These are phyloP conservation scores for Enteromius paludinosus DNA, from an alignment of 2,797 vertebrate genomes.

Conservation along the genomic window DNA sequence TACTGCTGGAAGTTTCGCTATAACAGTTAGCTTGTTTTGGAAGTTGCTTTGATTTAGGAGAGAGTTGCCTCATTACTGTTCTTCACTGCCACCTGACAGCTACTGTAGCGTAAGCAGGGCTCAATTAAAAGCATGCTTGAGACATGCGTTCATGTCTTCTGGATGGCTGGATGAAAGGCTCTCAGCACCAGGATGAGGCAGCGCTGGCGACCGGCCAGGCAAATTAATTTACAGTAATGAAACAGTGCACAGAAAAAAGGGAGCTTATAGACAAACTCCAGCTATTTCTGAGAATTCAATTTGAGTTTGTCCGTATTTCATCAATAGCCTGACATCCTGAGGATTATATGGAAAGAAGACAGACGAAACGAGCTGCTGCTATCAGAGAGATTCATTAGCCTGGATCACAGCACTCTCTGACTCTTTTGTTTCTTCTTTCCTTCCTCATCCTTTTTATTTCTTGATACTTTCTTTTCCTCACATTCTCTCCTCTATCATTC, in stretches of 20 bases:
- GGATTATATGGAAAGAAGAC: conserved; percentile 21
- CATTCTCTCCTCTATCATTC: not conserved
- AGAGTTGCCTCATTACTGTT: conserved; percentile 35
- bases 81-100: conserved; percentile 20
- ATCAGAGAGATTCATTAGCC: conserved; percentile 22
- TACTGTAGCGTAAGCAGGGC: conserved; percentile 12
- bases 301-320: conserved; percentile 52
- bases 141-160: conserved; percentile 36
- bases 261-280: conserved; percentile 54
- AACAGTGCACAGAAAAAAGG: conserved; percentile 68
- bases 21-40: conserved; percentile 28
- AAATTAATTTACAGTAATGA: conserved; percentile 78
- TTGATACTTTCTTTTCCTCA: not conserved
- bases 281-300: conserved; percentile 47
- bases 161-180: conserved; percentile 33
- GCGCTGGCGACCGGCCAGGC: conserved; percentile 68
- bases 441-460: not conserved
- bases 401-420: not conserved
- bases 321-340: conserved; percentile 37
- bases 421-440: not conserved
- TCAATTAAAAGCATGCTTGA: conserved; percentile 52
- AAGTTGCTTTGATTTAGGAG: conserved; percentile 35
- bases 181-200: conserved; percentile 36
- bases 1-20: conserved; percentile 11
- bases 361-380: conserved; percentile 21